Evolutionary conservation across 1,140 invertebrate genomes (phyloP).

Genomic region (Zophobas morio): DNA sequence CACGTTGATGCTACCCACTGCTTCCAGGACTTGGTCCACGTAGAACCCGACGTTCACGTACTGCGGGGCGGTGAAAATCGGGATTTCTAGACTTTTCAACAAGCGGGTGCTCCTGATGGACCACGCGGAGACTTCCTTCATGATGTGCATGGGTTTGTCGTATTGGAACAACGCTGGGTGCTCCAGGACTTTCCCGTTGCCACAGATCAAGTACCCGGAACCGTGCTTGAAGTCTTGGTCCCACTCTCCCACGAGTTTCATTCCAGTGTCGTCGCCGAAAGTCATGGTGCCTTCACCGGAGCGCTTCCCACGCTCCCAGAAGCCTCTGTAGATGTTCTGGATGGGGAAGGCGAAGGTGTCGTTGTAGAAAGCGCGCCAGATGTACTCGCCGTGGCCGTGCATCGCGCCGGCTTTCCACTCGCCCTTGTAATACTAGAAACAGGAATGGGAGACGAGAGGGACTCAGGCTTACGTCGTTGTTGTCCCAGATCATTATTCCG

Average conservation of each 20-base stretch:
- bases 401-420: slow-evolving; percentile 72
- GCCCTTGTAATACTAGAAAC: slow-evolving; percentile 70
- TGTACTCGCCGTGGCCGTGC: slow-evolving; percentile 72
- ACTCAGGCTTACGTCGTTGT: slow-evolving; percentile 69
- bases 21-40: slow-evolving; percentile 46
- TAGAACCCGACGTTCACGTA: slow-evolving; percentile 57
- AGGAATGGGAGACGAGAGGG: not conserved
- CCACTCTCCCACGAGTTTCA: slow-evolving; percentile 72
- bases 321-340: slow-evolving; percentile 70
- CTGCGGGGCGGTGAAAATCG: slow-evolving; percentile 56
- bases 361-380: slow-evolving; percentile 71
- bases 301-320: slow-evolving; percentile 70
- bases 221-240: slow-evolving; percentile 73
- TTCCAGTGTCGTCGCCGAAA: slow-evolving; percentile 70
- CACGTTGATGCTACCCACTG: not conserved
- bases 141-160: slow-evolving; percentile 66
- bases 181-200: slow-evolving; percentile 70
- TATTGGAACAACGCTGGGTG: slow-evolving; percentile 69
- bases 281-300: slow-evolving; percentile 70
- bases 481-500: slow-evolving; percentile 72
- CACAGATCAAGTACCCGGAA: slow-evolving; percentile 70
- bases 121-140: not conserved
- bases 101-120: not conserved
- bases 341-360: slow-evolving; percentile 69
- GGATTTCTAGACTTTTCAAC: slow-evolving; percentile 47